Base-by-base conservation (phyloP, 2,888 invertebrate genomes). In the Microctonus aethiopoides region DNA sequence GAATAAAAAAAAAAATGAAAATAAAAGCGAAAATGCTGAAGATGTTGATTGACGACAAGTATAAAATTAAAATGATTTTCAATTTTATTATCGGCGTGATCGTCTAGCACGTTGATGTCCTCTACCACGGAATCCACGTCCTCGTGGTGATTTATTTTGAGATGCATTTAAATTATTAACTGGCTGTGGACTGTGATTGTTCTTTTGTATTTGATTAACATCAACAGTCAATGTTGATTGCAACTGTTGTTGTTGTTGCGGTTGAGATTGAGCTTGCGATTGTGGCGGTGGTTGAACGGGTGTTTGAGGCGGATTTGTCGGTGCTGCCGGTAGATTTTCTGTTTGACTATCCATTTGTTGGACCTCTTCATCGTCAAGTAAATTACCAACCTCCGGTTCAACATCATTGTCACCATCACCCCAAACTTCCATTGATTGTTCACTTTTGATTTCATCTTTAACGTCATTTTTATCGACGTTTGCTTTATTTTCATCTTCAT, bases 11-110 rank as follows among this genome's bases (percentile, higher is more conserved):
- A 34, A 13, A 54, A 54, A 4, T n/a, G n/a, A n/a, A n/a, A 62
- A 24, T 26, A n/a, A 13, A 54, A 54, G 1, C n/a, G n/a, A n/a
- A n/a, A 62, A 24, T 26, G n/a, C 10, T 60, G 11, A 22, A n/a
- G n/a, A n/a, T n/a, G n/a, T n/a, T n/a, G 22, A 60, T n/a, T 20
- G 16, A 29, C 13, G 7, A 32, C 16, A 11, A 11, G 7, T 11
- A 13, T 20, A 39, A 3, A 39, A 22, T n/a, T n/a, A n/a, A n/a
- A n/a, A n/a, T n/a, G n/a, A n/a, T n/a, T n/a, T n/a, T n/a, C n/a
- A n/a, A n/a, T n/a, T 57, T 29, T 22, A 70, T 83, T 83, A 86
- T 80, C 86, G 84, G 46, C 86, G 81, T 24, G 84, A 85, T 77
- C 86, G 80, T 67, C 86, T 78, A 2, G 83, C 84, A 51, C 86